Percentiles rank a stretch among this genome's conserved stretches.
phyloP scores from a whole-genome alignment of 2,888 invertebrate genomes.

The Orchestes rusci region DNA sequence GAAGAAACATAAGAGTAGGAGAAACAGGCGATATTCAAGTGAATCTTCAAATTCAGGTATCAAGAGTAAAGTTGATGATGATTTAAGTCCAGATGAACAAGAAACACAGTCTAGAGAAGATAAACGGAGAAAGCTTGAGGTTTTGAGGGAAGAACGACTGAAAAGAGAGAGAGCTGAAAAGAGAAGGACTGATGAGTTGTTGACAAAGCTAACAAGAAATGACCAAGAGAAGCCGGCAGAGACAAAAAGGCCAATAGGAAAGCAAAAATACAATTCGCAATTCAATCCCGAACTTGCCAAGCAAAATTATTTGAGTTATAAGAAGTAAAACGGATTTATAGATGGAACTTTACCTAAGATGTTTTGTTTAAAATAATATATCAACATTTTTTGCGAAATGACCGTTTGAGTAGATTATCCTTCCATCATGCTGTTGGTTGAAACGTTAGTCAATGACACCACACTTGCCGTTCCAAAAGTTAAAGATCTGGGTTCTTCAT shows the following conservation, averaged over 20 bases:
- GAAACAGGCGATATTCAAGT: conserved; percentile 8
- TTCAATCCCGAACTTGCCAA: conserved; percentile 89
- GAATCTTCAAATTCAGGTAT: conserved; percentile 15
- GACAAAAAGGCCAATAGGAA: conserved; percentile 28
- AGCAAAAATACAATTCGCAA: conserved; percentile 84
- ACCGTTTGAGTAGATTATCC: no score
- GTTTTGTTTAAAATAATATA: no score
- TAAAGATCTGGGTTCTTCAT: no score
- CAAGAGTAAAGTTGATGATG: conserved; percentile 30
- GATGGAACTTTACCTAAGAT: no score
- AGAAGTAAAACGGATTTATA: conserved; percentile 3
- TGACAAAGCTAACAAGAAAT: conserved; percentile 46
- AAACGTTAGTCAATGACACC: no score
- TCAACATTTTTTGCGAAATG: no score
- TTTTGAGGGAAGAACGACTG: conserved; percentile 69
- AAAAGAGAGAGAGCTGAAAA: conserved; percentile 76
- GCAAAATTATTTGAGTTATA: conserved; percentile 54
- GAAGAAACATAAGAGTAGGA: conserved; percentile 17
- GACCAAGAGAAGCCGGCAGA: conserved; percentile 42
- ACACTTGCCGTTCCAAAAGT: no score
- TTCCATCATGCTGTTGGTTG: no score
- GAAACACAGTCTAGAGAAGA: conserved; percentile 28
- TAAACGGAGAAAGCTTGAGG: conserved; percentile 49
- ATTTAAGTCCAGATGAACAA: conserved; percentile 1
- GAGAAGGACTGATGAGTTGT: conserved; percentile 58